These are phyloP conservation scores for Drosophila picticornis DNA, from an alignment of 2,888 invertebrate species.

Conservation along the genomic window DNA sequence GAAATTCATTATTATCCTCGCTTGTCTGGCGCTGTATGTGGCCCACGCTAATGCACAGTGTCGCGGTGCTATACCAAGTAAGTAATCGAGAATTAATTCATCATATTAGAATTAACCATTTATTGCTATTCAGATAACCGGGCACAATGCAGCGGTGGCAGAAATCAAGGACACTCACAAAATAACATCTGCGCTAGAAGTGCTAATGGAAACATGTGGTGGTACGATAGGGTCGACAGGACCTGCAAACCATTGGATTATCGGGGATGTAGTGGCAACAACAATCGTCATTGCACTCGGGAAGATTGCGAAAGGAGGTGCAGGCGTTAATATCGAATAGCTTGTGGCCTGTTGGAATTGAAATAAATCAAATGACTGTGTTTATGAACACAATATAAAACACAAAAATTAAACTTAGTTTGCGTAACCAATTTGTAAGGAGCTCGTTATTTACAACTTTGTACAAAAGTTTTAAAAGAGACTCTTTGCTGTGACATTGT, in stretches of 20 bases:
- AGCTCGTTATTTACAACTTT: too few relatives aligned
- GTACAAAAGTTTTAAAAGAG: too few relatives aligned
- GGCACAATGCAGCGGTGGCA: not conserved
- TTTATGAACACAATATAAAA: too few relatives aligned
- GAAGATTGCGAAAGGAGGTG: not conserved
- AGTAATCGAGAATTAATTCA: not conserved
- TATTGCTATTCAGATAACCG: not conserved
- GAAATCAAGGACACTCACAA: not conserved
- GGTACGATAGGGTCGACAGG: not conserved
- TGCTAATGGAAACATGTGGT: slow-evolving; percentile 15
- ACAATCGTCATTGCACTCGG: slow-evolving; percentile 17
- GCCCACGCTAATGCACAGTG: slow-evolving; percentile 18
- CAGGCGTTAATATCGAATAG: not conserved
- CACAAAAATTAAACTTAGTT: too few relatives aligned
- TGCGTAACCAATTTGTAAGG: too few relatives aligned
- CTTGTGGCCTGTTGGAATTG: too few relatives aligned
- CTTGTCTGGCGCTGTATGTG: slow-evolving; percentile 21
- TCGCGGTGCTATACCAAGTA: slow-evolving; percentile 15
- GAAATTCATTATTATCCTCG: slow-evolving; percentile 26
- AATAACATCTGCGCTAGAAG: not conserved
- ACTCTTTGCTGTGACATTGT: too few relatives aligned
- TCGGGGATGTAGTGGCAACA: slow-evolving; percentile 29
- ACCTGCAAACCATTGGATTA: slow-evolving; percentile 8
- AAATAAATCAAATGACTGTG: too few relatives aligned
- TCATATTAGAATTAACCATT: not conserved